Evolutionary conservation across 2,888 invertebrate genomes (phyloP).

Genomic region (Xanthorhoe spadicearia): DNA sequence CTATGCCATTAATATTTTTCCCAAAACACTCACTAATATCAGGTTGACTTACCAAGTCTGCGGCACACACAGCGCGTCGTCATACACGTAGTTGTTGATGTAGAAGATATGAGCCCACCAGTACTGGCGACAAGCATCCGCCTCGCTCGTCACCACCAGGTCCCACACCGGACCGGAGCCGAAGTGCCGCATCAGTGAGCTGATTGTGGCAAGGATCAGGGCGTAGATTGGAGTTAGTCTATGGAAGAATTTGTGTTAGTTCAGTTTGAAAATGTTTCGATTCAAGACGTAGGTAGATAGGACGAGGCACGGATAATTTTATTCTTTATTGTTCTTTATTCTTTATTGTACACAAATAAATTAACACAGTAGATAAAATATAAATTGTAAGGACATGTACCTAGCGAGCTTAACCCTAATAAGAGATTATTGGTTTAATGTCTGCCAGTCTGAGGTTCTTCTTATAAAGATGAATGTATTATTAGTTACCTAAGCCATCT

Average conservation of each 20-base stretch:
- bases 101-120: slow-evolving; percentile 80
- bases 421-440: too few species aligned
- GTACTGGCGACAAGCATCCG: slow-evolving; percentile 66
- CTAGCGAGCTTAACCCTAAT: too few species aligned
- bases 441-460: too few species aligned
- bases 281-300: too few species aligned
- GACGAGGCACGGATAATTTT: too few species aligned
- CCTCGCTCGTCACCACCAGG: slow-evolving; percentile 61
- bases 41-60: slow-evolving; percentile 68
- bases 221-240: slow-evolving; percentile 75
- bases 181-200: slow-evolving; percentile 65
- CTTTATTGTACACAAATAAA: too few species aligned
- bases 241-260: slow-evolving; percentile 30
- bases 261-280: not conserved
- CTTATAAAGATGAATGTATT: too few species aligned
- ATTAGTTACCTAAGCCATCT: slow-evolving; percentile 75
- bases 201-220: slow-evolving; percentile 63
- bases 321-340: too few species aligned
- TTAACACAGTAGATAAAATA: too few species aligned
- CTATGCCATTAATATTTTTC: too few species aligned
- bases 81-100: slow-evolving; percentile 74
- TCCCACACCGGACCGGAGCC: slow-evolving; percentile 73
- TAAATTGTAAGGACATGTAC: too few species aligned
- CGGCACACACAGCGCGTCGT: slow-evolving; percentile 61
- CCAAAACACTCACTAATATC: not conserved